Evolutionary conservation across 2,888 invertebrate species (phyloP), one percentile per base, ranked within the genome.

Genomic region (Scotopteryx bipunctaria): DNA sequence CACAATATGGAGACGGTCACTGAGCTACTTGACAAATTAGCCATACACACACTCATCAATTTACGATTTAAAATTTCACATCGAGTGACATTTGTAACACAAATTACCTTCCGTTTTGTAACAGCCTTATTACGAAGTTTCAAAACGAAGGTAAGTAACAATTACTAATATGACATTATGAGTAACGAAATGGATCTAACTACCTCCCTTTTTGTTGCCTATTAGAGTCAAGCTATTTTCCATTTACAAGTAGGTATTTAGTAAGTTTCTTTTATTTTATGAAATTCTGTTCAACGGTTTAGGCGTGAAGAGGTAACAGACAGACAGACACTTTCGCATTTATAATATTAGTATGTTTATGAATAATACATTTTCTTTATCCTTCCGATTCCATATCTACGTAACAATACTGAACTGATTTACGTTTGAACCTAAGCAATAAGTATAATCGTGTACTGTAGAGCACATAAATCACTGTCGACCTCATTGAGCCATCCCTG

Each of bases 401-500:
- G 19, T 19, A 6, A 19, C 19, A 19, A 5, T 19, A 5, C 6
- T 4, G 6, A 19, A 19, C 19, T 1, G 6, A 19, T 19, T 2
- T 5, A 19, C 6, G 19, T 5, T 5, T 6, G 19, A 4, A 19
- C 1, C 6, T 19, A 5, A 19, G 1, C 1, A 2, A 1, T 19
- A 19, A 16, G 38, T 17, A 40, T 17, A 16, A 36, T 36, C 16
- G 36, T 21, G 27, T 15, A n/a, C 25, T 6, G 23, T 11, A 8
- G 6, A n/a, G 14, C 16, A 49, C 61, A 76, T 78, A 69, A 71
- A 74, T 78, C 72, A 69, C 57, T 71, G 69, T 72, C 65, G 36
- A 36, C 16, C 50, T 62, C 58, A 61, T 61, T 60, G 59, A 60
- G 60, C 57, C 46, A 55, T 61, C 63, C 60, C 59, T 54, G 43